A percentile compares a stretch with the other conserved stretches of the same genome.
phyloP scores from a whole-genome alignment of 64 coral and sea anemone genomes.

The Montipora capricornis region DNA sequence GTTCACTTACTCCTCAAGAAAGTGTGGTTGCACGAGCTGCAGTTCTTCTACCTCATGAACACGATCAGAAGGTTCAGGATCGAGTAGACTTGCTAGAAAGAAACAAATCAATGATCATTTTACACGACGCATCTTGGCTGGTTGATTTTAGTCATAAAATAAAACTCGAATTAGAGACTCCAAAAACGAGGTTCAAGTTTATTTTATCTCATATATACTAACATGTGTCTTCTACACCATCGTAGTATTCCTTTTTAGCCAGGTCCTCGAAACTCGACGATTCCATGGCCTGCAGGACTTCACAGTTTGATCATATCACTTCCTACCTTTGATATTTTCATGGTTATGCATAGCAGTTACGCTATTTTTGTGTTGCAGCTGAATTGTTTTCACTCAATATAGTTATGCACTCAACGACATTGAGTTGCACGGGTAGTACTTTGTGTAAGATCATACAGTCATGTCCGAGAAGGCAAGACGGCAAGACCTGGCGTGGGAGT shows the following conservation, averaged over 20 bases:
- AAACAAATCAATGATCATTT: background rate
- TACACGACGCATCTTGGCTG: no score
- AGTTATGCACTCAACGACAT: no score
- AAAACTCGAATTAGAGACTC: no score
- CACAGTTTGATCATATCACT: background rate
- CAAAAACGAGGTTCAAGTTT: no score
- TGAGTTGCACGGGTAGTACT: no score
- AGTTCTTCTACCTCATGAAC: background rate
- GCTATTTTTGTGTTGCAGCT: no score
- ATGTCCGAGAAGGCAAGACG: no score
- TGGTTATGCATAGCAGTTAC: no score
- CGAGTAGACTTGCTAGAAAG: conserved; percentile 20
- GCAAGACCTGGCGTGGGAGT: no score
- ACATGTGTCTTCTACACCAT: conserved; percentile 16
- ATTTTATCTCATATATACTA: background rate
- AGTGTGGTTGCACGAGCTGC: conserved; percentile 21
- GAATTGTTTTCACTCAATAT: no score
- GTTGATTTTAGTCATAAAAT: no score
- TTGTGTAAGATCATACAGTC: no score
- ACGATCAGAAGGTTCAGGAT: conserved; percentile 1
- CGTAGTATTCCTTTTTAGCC: background rate
- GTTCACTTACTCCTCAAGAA: background rate
- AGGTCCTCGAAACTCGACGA: background rate
- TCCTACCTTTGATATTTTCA: background rate
- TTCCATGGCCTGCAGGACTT: background rate